Base-by-base conservation (phyloP, 2,888 invertebrate species). In the Eretmocerus hayati region DNA sequence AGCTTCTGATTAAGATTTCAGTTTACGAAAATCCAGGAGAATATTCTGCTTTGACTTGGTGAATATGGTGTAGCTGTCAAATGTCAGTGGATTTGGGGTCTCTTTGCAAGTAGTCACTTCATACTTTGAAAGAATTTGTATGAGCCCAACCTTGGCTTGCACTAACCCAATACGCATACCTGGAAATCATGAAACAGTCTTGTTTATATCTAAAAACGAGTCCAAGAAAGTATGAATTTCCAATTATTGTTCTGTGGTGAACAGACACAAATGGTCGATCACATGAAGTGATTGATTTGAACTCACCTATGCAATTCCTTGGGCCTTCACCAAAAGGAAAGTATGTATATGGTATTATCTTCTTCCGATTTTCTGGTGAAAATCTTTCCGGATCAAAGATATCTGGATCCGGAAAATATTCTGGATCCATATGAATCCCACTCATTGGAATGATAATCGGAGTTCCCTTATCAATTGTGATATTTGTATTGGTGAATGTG, bases 331-430 rank as follows among this genome's bases (percentile, higher is more conserved):
- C 69, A 31, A 71, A 71, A 0, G 71, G 69, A 35, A 71, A 52
- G 46, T 62, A 70, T 3, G 56, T 56, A 39, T 52, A 65, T 6
- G 60, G 26, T 15, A 56, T 59, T 13, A 63, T 58, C 0, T 55
- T 53, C 3, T 52, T 58, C 47, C 69, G 70, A 8, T 65, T 66
- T 36, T 70, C 68, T 0, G 62, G 62, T 5, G 52, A 62, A 55
- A 74, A 74, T 41, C 72, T 57, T 23, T 72, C 70, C 0, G 74
- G 75, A 55, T 74, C 66, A 53, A 67, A 75, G 45, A 59, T 61
- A 2, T 67, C 56, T 0, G 74, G 74, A 42, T 74, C 60, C 1
- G 71, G 66, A 45, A 61, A 75, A 46, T 67, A 67, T 33, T 66
- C 49, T 1, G 66, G 62, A 54, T 74, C 72, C 9, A 60, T 63